These are phyloP conservation scores for Achatina immaculata DNA, from an alignment of 1,140 invertebrate species.

Conservation along the genomic window DNA sequence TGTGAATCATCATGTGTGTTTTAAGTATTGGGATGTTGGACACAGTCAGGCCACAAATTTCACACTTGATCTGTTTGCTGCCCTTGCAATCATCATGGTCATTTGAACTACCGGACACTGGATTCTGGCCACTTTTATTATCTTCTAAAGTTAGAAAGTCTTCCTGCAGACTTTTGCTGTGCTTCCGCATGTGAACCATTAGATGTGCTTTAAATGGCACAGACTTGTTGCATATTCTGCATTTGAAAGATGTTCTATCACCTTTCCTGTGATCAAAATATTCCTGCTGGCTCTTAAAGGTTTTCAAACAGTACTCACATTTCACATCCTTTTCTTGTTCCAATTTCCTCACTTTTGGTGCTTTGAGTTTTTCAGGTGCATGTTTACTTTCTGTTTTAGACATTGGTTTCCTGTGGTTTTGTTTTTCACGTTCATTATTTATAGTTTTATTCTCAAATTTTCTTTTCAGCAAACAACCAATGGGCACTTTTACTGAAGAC, in stretches of 20 bases:
- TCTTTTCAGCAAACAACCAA: neutral
- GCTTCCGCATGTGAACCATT: constrained; percentile 30
- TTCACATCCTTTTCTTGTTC: constrained; percentile 10
- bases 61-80: neutral
- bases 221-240: constrained; percentile 1
- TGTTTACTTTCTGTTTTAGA: neutral
- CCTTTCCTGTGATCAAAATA: constrained; percentile 29
- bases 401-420: neutral
- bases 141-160: neutral
- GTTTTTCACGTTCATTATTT: neutral
- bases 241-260: neutral
- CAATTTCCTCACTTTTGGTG: neutral
- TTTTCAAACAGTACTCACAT: constrained; percentile 4
- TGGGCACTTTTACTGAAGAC: neutral
- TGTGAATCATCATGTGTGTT: constrained; percentile 34
- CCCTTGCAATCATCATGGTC: neutral
- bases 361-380: neutral
- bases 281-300: constrained; percentile 4
- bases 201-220: constrained; percentile 26
- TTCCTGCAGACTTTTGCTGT: neutral
- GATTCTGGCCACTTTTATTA: neutral
- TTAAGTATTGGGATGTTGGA: constrained; percentile 16
- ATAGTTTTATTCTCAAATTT: neutral
- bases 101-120: neutral
- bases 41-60: neutral